A percentile compares a stretch with the other conserved stretches of the same genome.
Conservation (phyloP, 2,113 vertebrate genomes). For the Ophiodon elongatus region DNA sequence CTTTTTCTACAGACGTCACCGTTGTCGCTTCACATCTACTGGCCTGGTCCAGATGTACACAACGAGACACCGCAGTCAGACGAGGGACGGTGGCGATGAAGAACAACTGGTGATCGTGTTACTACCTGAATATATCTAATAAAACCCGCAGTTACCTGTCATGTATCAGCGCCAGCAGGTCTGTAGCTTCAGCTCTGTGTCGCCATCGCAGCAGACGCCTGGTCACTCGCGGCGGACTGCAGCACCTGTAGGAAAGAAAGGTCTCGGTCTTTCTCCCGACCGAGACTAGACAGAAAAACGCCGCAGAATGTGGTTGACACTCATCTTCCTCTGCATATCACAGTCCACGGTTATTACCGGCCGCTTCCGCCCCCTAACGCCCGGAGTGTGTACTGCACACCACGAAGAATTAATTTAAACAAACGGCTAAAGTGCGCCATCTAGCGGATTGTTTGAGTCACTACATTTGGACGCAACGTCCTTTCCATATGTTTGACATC, state of each 20-base stretch:
- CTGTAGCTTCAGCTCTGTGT: constrained; percentile 57
- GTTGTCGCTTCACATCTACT: constrained; percentile 23
- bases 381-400: background rate
- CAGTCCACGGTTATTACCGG: fast-evolving
- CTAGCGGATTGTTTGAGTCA: constrained; percentile 4
- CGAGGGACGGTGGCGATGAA: background rate
- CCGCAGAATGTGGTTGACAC: constrained; percentile 66
- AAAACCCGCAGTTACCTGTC: constrained; percentile 79
- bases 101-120: background rate
- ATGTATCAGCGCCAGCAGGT: constrained; percentile 48
- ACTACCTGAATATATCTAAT: background rate
- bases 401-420: background rate
- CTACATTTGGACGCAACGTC: background rate
- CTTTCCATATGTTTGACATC: background rate
- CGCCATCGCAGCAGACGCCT: constrained; percentile 64
- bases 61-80: constrained; percentile 6
- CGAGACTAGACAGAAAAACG: constrained; percentile 54
- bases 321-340: constrained; percentile 47
- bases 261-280: constrained; percentile 38
- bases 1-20: background rate
- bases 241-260: constrained; percentile 22
- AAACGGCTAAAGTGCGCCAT: background rate
- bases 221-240: constrained; percentile 27
- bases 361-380: constrained; percentile 22
- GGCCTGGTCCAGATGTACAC: background rate